Base-by-base conservation (phyloP, 2,888 invertebrate species). In the Scotopteryx bipunctaria region DNA sequence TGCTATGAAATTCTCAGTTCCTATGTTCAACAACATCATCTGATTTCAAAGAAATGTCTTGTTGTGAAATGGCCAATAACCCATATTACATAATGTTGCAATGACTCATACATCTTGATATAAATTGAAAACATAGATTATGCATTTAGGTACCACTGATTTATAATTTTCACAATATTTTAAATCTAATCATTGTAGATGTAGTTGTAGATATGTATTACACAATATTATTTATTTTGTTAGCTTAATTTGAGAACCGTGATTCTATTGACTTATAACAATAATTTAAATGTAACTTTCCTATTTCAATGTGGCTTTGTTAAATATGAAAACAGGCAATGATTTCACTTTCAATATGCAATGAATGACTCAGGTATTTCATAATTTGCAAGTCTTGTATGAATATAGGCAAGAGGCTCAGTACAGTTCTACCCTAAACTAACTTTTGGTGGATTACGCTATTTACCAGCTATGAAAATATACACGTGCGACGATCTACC, bases 321-420 rank as follows among this genome's bases (percentile, higher is more conserved):
- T n/a, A n/a, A n/a, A n/a, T n/a, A n/a, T n/a, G n/a, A 9, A 25
- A 9, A 3, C n/a, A 9, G 1, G 9, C 9, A 9, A 27, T 11
- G 9, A 27, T 27, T 27, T 11, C 27, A 27, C 27, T 11, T 27
- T 27, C 27, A 3, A 27, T 4, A 27, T 27, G 27, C 27, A 27
- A 27, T 9, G 3, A 9, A 6, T 21, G 4, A 6, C 8, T 21
- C 8, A 21, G 8, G n/a, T n/a, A n/a, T n/a, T n/a, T n/a, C 23
- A 6, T 2, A 8, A 23, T 8, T 8, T 8, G 8, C 5, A 11
- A 11, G 5, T 32, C 8, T 21, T 21, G 27, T 32, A 49, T 38
- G 49, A 49, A 38, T 32, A 51, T 47, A 32, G 46, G 42, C 33
- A 16, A 5, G 40, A 45, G 44, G 41, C 48, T 44, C 33, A 11